Evolutionary conservation across 2,888 invertebrate genomes (phyloP).

Genomic region (Timema podura): DNA sequence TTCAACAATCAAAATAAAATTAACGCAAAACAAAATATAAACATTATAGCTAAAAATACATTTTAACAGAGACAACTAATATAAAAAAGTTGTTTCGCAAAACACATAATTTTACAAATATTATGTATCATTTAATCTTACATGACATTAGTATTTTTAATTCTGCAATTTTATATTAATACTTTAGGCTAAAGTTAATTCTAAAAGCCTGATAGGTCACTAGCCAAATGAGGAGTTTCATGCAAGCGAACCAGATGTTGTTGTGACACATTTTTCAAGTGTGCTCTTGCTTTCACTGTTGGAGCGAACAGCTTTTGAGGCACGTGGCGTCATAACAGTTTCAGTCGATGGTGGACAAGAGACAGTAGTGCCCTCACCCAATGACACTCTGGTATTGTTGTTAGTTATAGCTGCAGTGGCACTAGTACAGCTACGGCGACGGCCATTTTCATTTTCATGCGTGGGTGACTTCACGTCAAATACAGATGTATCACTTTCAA

Average conservation of each 20-base stretch:
- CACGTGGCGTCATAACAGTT: slow-evolving; percentile 9
- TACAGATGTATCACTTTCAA: slow-evolving; percentile 58
- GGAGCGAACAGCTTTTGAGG: slow-evolving; percentile 26
- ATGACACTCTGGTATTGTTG: slow-evolving; percentile 14
- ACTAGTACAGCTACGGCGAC: slow-evolving; percentile 47
- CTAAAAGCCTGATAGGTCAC: too few relatives aligned
- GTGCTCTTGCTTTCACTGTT: slow-evolving; percentile 27
- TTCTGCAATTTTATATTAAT: too few relatives aligned
- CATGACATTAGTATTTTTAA: too few relatives aligned
- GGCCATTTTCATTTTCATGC: slow-evolving; percentile 42
- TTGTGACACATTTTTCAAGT: slow-evolving; percentile 19
- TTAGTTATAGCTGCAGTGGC: slow-evolving; percentile 31
- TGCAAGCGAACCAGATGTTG: slow-evolving; percentile 24
- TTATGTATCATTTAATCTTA: too few relatives aligned
- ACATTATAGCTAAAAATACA: too few relatives aligned
- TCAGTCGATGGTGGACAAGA: slow-evolving; percentile 14
- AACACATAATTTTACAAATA: too few relatives aligned
- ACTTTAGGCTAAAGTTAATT: too few relatives aligned
- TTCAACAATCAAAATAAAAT: too few relatives aligned
- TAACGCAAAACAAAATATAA: too few relatives aligned
- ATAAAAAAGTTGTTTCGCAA: too few relatives aligned
- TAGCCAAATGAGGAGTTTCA: slow-evolving; percentile 19
- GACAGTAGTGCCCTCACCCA: slow-evolving; percentile 19
- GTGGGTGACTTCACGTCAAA: slow-evolving; percentile 55
- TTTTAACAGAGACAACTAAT: too few relatives aligned